A percentile compares a stretch with the other conserved stretches of the same genome.
phyloP scores from a whole-genome alignment of 2,797 vertebrate species.

The Amblyraja radiata region DNA sequence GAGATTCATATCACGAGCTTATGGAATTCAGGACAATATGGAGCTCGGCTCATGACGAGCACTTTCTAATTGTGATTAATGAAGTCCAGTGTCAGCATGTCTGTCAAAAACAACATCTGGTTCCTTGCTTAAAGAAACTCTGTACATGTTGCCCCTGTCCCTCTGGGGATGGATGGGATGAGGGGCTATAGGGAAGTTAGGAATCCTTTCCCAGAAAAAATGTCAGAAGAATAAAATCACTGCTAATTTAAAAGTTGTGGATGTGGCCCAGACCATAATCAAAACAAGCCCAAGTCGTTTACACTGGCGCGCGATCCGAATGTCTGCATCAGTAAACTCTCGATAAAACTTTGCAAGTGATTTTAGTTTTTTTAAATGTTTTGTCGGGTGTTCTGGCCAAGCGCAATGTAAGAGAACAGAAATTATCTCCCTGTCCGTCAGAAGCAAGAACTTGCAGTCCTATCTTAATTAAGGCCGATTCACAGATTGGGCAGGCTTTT shows the following conservation, averaged over 20 bases:
- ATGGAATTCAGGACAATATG: constrained; percentile 21
- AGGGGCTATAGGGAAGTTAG: not conserved
- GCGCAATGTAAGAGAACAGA: not conserved
- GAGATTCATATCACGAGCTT: constrained; percentile 25
- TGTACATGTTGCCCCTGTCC: not conserved
- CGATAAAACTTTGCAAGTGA: not conserved
- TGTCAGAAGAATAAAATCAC: not conserved
- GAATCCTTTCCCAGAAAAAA: not conserved
- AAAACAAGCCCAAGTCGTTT: not conserved
- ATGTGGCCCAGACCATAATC: not conserved
- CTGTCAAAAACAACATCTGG: constrained; percentile 34
- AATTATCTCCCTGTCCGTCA: not conserved
- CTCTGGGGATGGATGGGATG: not conserved
- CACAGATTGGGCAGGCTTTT: not conserved
- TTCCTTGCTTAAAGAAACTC: constrained; percentile 15
- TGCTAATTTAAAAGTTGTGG: constrained; percentile 19
- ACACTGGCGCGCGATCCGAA: not conserved
- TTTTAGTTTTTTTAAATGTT: not conserved
- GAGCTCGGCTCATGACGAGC: not conserved
- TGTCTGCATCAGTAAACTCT: not conserved
- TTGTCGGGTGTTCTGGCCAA: not conserved
- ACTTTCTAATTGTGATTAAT: constrained; percentile 38
- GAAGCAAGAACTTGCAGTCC: not conserved
- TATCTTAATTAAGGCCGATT: not conserved
- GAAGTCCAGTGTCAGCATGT: constrained; percentile 24